phyloP scores from a whole-genome alignment of 2,888 invertebrate genomes.

The Drosophila quinaria region DNA sequence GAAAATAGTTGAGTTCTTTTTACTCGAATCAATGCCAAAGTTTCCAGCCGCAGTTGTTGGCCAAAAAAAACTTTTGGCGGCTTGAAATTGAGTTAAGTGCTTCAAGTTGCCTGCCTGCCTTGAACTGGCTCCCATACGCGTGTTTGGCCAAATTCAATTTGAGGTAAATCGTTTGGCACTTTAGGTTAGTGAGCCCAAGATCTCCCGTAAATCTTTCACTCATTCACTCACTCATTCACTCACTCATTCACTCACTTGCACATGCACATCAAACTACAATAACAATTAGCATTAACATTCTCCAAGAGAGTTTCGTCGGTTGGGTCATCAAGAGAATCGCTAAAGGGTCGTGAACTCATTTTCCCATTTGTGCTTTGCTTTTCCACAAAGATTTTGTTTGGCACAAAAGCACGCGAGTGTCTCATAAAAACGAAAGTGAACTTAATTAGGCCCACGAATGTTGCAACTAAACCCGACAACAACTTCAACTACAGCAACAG shows the following conservation, averaged over 20 bases:
- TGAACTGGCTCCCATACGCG: constrained; percentile 22
- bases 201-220: background rate
- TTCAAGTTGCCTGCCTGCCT: constrained; percentile 56
- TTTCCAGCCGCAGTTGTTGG: constrained; percentile 12
- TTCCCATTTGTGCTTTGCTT: constrained; percentile 39
- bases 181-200: constrained; percentile 23
- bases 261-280: constrained; percentile 57
- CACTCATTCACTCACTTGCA: constrained; percentile 4
- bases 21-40: constrained; percentile 25
- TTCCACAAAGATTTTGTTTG: constrained; percentile 48
- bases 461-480: constrained; percentile 40
- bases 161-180: constrained; percentile 65
- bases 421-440: constrained; percentile 60
- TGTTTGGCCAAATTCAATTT: constrained; percentile 69
- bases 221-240: no score
- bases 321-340: background rate
- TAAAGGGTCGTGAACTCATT: constrained; percentile 15
- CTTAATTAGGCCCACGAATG: constrained; percentile 68
- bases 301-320: background rate
- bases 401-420: constrained; percentile 22
- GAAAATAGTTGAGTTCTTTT: constrained; percentile 52
- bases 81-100: constrained; percentile 70
- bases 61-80: constrained; percentile 56
- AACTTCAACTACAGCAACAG: constrained; percentile 15
- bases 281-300: constrained; percentile 74